Conservation (phyloP, 2,113 vertebrate genomes). For the Leucopsar rothschildi region DNA sequence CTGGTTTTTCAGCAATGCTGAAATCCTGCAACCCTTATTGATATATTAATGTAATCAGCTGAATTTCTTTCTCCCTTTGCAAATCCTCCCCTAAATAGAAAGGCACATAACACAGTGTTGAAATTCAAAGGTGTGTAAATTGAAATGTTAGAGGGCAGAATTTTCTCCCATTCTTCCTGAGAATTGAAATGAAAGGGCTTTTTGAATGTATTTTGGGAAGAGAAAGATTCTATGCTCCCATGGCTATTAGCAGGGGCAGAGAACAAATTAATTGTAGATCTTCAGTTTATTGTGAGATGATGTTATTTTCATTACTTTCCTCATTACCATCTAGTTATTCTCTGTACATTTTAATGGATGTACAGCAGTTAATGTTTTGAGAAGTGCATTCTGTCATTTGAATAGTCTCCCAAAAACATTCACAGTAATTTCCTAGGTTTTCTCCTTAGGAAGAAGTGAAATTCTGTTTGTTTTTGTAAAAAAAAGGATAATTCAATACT, state of each 20-base stretch:
- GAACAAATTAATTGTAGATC: neutral
- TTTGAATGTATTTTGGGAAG: neutral
- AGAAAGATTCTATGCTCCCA: neutral
- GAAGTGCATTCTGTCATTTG: neutral
- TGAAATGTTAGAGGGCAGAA: neutral
- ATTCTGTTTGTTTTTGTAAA: neutral
- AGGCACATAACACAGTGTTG: neutral
- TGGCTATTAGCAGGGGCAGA: neutral
- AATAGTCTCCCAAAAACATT: neutral
- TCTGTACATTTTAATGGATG: neutral
- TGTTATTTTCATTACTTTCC: neutral
- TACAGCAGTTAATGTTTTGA: neutral
- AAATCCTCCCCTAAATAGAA: neutral
- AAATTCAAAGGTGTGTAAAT: neutral
- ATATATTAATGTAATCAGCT: neutral
- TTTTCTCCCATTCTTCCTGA: neutral
- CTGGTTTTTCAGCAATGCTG: constrained; percentile 18
- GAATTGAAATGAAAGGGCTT: neutral
- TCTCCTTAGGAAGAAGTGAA: neutral
- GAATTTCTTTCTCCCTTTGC: neutral
- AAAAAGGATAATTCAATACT: neutral
- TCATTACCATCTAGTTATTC: neutral
- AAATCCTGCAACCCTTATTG: neutral
- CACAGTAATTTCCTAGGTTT: neutral
- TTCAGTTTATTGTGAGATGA: neutral